These are phyloP conservation scores for Trachurus trachurus DNA, from an alignment of 2,797 vertebrate species.

Conservation along the genomic window DNA sequence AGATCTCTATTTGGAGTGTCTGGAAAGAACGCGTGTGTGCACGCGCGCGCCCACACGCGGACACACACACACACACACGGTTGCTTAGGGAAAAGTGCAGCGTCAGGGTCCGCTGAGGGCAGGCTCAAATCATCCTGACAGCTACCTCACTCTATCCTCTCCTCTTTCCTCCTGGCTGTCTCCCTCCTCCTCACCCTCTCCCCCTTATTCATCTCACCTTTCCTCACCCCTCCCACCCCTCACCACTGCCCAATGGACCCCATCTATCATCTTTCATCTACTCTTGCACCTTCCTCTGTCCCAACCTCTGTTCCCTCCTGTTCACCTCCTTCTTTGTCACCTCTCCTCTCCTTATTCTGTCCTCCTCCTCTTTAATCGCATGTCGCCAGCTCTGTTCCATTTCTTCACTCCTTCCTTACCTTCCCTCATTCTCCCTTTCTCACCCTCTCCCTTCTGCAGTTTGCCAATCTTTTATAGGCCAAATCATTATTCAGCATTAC, in stretches of 20 bases:
- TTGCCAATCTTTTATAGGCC: slow-evolving; percentile 45
- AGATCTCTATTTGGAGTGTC: slow-evolving; percentile 74
- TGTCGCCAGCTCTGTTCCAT: slow-evolving; percentile 11
- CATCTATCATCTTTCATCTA: slow-evolving; percentile 75
- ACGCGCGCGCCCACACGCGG: slow-evolving; percentile 34
- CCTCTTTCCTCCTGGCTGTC: slow-evolving; percentile 8
- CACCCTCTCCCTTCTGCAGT: slow-evolving; percentile 36
- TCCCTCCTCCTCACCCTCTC: slow-evolving; percentile 45
- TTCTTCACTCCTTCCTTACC: slow-evolving; percentile 23
- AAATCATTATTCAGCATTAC: slow-evolving; percentile 67
- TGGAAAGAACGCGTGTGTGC: slow-evolving; percentile 36
- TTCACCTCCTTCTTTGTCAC: slow-evolving; percentile 24
- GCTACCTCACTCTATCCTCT: slow-evolving; percentile 51
- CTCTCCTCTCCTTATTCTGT: slow-evolving; percentile 2
- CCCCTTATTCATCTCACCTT: slow-evolving; percentile 47
- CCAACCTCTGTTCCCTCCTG: slow-evolving; percentile 36
- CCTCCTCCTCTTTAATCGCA: slow-evolving; percentile 29
- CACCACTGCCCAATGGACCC: slow-evolving; percentile 46
- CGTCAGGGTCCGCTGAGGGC: slow-evolving; percentile 81
- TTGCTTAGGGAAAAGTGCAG: slow-evolving; percentile 76
- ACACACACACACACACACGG: slow-evolving; percentile 48
- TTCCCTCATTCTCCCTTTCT: slow-evolving; percentile 4
- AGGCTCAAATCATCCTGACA: slow-evolving; percentile 83
- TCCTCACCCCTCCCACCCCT: slow-evolving; percentile 33
- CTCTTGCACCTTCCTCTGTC: slow-evolving; percentile 40